Evolutionary conservation across 2,797 vertebrate species (phyloP), one percentile per base, ranked within the genome.

Genomic region (Neosilurus mollespiculum): DNA sequence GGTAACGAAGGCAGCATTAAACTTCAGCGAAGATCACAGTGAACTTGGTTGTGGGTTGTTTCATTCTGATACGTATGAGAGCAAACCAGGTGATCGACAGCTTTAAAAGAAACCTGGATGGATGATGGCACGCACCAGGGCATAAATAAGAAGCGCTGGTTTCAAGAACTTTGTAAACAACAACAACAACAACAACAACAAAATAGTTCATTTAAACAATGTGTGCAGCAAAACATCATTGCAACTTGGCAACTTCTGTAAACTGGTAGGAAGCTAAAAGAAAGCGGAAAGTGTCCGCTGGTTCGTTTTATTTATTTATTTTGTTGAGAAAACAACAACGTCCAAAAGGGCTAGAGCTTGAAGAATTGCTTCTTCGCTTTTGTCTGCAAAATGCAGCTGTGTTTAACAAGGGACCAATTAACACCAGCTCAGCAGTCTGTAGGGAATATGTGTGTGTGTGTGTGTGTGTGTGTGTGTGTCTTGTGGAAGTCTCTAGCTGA

Each of bases 401-500:
- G 37, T 30, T 65, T 80, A 80, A 58, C 51, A 26, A 59, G 65
- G 75, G 61, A 62, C 82, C 80, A 84, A 76, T 77, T 85, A 76
- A 67, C 67, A 81, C 56, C 81, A 81, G 51, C 61, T 83, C 72
- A 82, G 84, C 70, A 81, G 82, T 87, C 78, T 81, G 66, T 71
- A 72, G 75, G 69, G 26, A 84, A 43, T 22, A 49, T 20, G 20
- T 79, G 43, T 54, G 67, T 75, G 37, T 71, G 11, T 9, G 54
- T 78, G 54, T 77, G 53, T 79, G 24, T 56, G 18, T 37, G 14
- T 59, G 37, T 16, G 1, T 1, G 69, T 77, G 37, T 62, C 20
- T 6, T 66, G 20, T 49, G 10, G 24, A 66, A 12, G 53, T 61
- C 70, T 59, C 93, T 94, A 96, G 90, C 94, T 95, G 91, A 96